phyloP scores from a whole-genome alignment of 1,140 invertebrate species.

The Diorhabda elongata region DNA sequence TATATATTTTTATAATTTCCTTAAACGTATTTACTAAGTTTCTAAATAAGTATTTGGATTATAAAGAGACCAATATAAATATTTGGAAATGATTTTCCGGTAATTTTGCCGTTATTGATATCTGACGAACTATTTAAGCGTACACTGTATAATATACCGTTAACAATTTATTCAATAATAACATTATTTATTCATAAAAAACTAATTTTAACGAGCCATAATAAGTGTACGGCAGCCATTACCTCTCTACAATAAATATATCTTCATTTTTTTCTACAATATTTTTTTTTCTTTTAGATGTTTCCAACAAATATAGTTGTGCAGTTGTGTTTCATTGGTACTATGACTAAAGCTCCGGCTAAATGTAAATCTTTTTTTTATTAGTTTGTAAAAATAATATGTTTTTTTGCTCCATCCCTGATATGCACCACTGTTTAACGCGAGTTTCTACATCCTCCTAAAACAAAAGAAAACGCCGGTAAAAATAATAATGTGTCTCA shows the following conservation, averaged over 20 bases:
- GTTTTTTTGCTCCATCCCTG: not conserved
- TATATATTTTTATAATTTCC: too few species aligned
- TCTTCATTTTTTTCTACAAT: slow-evolving; percentile 19
- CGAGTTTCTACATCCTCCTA: not conserved
- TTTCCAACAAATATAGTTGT: slow-evolving; percentile 31
- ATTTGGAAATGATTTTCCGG: not conserved
- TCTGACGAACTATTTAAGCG: slow-evolving; percentile 18
- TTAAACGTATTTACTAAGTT: too few species aligned
- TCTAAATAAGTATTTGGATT: too few species aligned
- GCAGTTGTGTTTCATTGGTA: slow-evolving; percentile 28
- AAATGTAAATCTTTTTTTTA: slow-evolving; percentile 8
- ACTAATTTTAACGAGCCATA: slow-evolving; percentile 19
- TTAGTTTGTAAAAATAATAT: slow-evolving; percentile 22
- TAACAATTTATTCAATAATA: slow-evolving; percentile 11
- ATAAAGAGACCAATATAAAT: too few species aligned
- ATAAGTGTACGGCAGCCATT: slow-evolving; percentile 36
- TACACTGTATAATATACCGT: slow-evolving; percentile 14
- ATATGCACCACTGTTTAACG: slow-evolving; percentile 17
- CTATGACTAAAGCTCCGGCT: slow-evolving; percentile 29
- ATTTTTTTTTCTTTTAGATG: slow-evolving; percentile 5
- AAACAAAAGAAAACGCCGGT: not conserved
- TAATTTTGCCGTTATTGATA: not conserved
- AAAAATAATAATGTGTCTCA: too few species aligned
- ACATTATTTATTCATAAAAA: slow-evolving; percentile 17
- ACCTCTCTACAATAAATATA: slow-evolving; percentile 13